These are phyloP conservation scores for Athetis lepigone DNA, from an alignment of 2,888 invertebrate species.

Conservation along the genomic window DNA sequence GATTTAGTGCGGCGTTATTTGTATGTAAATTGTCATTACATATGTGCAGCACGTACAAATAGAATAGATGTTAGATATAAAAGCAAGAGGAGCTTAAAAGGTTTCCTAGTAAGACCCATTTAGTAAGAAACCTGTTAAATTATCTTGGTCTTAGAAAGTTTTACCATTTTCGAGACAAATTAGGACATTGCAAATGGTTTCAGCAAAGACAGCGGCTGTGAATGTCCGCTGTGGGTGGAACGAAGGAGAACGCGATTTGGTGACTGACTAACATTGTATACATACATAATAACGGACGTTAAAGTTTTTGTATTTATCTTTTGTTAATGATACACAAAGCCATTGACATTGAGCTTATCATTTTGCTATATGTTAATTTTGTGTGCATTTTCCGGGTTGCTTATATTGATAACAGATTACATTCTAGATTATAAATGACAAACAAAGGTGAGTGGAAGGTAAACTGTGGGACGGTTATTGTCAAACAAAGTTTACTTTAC, in stretches of 20 bases:
- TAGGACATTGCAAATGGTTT: constrained; percentile 57
- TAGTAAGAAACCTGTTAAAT: too few species aligned
- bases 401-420: background rate
- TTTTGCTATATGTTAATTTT: constrained; percentile 15
- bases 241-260: constrained; percentile 68
- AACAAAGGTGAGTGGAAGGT: constrained; percentile 22
- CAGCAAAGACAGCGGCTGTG: constrained; percentile 52
- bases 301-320: constrained; percentile 40
- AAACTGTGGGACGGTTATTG: constrained; percentile 12
- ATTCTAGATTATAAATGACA: background rate
- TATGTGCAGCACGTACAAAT: constrained; percentile 39
- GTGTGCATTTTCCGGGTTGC: constrained; percentile 8
- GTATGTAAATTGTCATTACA: constrained; percentile 39
- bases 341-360: constrained; percentile 19
- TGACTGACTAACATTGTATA: constrained; percentile 48
- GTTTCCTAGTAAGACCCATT: constrained; percentile 17
- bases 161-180: constrained; percentile 45
- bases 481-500: constrained; percentile 10
- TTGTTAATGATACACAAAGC: constrained; percentile 35
- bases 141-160: constrained; percentile 49
- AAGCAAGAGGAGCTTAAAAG: constrained; percentile 28
- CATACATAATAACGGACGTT: constrained; percentile 44
- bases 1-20: constrained; percentile 26
- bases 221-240: constrained; percentile 68
- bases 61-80: constrained; percentile 44